Base-by-base conservation (phyloP, 2,113 vertebrate species). In the Sigmodon hispidus region DNA sequence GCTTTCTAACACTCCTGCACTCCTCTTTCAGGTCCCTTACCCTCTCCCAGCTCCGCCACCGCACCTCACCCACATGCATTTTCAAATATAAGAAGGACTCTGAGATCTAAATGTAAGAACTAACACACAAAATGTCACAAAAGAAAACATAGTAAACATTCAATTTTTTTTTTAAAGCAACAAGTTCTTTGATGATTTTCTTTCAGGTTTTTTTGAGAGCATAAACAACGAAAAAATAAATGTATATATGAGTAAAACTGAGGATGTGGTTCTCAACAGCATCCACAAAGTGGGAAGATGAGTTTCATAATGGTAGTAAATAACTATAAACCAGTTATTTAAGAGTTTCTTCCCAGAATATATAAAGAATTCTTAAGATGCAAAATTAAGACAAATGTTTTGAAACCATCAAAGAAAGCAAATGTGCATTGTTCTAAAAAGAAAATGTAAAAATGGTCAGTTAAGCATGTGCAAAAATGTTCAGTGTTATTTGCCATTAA, bases 291-390 rank as follows among this genome's bases (percentile, higher is more conserved):
- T 61, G 8, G 85, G 61, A 84, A 69, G 34, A 55, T 24, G 61
- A 15, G 10, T 5, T 43, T 84, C 13, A 59, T 19, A 77, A 84
- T 79, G 16, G 13, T 21, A 79, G 52, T 73, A 91, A 86, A 79
- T 76, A 70, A 9, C 31, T 86, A 17, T 15, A 63, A 87, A 11
- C 21, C 26, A 88, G 52, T 77, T 59, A 77, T 84, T 50, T 72
- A 57, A 57, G 12, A 1, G 65, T 10, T 52, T 83, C 45, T 88
- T 75, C 13, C 26, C n/a, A 72, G 45, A 45, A 87, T 69, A 77
- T 24, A 83, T 63, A 91, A 87, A 87, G 50, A 57, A 34, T 87
- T 84, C 59, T 91, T 91, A 92, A 89, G 88, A 70, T 31, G 59
- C 36, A 93, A 89, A 61, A 75, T n/a, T 69, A 69, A 88, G 87